Conservation (phyloP, 1,140 invertebrate genomes). For the Ceratosolen solmsi region DNA sequence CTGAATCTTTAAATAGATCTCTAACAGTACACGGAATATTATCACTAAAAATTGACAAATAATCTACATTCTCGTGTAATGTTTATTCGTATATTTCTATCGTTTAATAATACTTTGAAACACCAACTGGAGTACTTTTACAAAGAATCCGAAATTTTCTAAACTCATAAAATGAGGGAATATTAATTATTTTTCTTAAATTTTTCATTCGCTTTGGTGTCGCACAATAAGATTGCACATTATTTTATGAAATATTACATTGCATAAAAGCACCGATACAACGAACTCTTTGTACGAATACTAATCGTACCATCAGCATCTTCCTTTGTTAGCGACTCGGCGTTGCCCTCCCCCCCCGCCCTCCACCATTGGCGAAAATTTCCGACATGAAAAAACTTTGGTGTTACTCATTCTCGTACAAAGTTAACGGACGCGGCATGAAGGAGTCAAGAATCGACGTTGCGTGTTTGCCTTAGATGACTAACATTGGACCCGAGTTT, state of each 20-base stretch:
- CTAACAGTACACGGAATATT: too few species aligned
- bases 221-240: not conserved
- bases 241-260: not conserved
- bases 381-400: not conserved
- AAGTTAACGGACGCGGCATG: too few species aligned
- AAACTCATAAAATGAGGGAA: not conserved
- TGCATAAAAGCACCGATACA: not conserved
- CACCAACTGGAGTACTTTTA: too few species aligned
- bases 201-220: not conserved
- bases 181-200: not conserved
- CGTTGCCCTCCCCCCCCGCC: too few species aligned
- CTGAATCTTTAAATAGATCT: too few species aligned
- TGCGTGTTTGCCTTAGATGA: too few species aligned
- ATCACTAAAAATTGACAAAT: too few species aligned
- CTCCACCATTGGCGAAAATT: not conserved
- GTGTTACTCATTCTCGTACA: not conserved
- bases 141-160: not conserved
- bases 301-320: not conserved
- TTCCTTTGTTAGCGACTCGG: not conserved
- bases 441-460: too few species aligned
- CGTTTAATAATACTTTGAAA: too few species aligned
- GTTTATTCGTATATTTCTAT: too few species aligned
- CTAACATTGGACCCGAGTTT: too few species aligned
- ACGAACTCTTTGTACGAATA: not conserved
- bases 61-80: too few species aligned